Conservation (phyloP, 2,797 vertebrate genomes). For the Sebastes iracundus region DNA sequence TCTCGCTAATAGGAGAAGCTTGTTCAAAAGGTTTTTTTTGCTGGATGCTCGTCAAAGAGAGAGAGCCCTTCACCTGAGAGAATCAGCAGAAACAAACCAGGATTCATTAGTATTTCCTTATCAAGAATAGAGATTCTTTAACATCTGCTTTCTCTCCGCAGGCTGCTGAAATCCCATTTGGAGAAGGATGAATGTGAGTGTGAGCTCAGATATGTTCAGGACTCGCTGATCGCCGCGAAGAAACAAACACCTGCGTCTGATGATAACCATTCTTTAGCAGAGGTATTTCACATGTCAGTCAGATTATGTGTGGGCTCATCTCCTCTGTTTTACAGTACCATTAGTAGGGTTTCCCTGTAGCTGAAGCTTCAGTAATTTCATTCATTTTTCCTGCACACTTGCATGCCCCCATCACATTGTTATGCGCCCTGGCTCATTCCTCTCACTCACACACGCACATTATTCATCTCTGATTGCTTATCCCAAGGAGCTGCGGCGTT, state of each 20-base stretch:
- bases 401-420: constrained; percentile 4
- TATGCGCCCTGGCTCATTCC: constrained; percentile 6
- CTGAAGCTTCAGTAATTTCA: background rate
- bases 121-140: background rate
- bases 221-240: constrained; percentile 68
- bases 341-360: background rate
- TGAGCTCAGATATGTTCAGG: constrained; percentile 83
- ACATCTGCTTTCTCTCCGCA: constrained; percentile 52
- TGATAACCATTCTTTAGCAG: constrained; percentile 66
- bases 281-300: constrained; percentile 75
- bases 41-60: background rate
- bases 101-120: background rate
- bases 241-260: constrained; percentile 70
- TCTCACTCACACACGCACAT: constrained; percentile 2
- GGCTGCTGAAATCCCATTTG: constrained; percentile 86
- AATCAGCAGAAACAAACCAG: background rate
- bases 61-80: background rate
- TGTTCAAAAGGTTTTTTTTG: background rate
- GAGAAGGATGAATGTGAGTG: constrained; percentile 88
- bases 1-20: background rate
- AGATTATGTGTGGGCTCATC: constrained; percentile 51
- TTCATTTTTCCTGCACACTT: constrained; percentile 11
- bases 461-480: constrained; percentile 61
- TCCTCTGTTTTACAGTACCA: constrained; percentile 18
- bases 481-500: constrained; percentile 83